phyloP scores from a whole-genome alignment of 2,797 vertebrate species.

The Cygnus olor region DNA sequence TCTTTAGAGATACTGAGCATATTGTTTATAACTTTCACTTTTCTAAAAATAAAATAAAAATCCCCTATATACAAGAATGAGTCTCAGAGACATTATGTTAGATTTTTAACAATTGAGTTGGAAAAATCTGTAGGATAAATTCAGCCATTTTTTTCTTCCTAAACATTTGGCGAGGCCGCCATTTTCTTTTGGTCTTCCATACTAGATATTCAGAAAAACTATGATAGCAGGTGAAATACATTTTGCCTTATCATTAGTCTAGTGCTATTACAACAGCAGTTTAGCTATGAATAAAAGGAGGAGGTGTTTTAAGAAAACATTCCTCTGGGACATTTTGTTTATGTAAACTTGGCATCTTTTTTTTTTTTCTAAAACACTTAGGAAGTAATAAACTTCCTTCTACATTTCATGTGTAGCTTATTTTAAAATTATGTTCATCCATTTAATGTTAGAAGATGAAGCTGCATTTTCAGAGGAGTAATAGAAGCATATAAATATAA shows the following conservation, averaged over 20 bases:
- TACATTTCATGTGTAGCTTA: neutral
- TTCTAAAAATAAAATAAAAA: neutral
- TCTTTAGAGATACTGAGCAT: neutral
- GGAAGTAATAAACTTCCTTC: neutral
- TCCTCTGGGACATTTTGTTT: neutral
- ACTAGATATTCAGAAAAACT: neutral
- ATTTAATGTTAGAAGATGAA: neutral
- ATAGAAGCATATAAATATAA: neutral
- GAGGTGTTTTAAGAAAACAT: neutral
- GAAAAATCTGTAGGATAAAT: neutral
- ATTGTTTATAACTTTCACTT: neutral
- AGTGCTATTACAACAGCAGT: neutral
- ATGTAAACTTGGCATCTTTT: neutral
- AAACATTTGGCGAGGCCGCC: accelerated
- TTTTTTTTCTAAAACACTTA: neutral
- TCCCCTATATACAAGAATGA: neutral
- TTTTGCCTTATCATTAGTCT: neutral
- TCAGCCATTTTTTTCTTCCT: neutral
- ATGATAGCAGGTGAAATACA: neutral
- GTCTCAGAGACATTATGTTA: accelerated
- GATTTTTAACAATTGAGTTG: neutral
- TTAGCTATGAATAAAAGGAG: neutral
- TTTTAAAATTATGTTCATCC: neutral
- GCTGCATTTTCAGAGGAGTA: neutral
- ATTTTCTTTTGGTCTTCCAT: neutral